These are phyloP conservation scores for Metopia argyrocephala DNA, from an alignment of 2,888 invertebrate species.

Conservation along the genomic window DNA sequence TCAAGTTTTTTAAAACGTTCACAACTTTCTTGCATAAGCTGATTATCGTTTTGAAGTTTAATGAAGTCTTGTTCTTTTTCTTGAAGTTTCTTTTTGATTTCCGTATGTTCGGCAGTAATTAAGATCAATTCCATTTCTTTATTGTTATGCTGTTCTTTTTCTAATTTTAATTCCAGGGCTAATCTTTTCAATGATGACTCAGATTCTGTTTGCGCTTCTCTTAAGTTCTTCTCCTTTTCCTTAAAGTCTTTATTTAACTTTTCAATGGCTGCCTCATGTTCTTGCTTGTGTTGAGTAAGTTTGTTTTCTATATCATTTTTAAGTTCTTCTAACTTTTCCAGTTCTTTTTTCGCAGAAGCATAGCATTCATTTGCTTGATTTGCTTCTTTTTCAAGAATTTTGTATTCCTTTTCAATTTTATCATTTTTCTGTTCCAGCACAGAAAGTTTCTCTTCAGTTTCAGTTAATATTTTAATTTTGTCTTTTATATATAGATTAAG, in stretches of 20 bases:
- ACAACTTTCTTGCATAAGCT: conserved; percentile 29
- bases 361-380: conserved; percentile 24
- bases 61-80: conserved; percentile 41
- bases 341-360: not conserved
- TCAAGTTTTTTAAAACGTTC: conserved; percentile 51
- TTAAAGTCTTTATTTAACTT: conserved; percentile 51
- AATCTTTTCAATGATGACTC: conserved; percentile 49
- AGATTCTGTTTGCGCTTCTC: conserved; percentile 42
- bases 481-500: not conserved
- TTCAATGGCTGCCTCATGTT: conserved; percentile 35
- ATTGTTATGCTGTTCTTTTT: conserved; percentile 48
- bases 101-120: conserved; percentile 56
- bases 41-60: conserved; percentile 18
- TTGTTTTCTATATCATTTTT: conserved; percentile 47
- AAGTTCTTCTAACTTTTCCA: not conserved
- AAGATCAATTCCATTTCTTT: conserved; percentile 60
- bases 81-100: conserved; percentile 46
- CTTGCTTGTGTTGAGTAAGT: conserved; percentile 22
- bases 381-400: conserved; percentile 37
- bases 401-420: not conserved
- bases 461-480: not conserved
- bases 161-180: conserved; percentile 50
- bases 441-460: not conserved
- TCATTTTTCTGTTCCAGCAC: not conserved
- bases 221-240: conserved; percentile 41